A percentile compares a stretch with the other conserved stretches of the same genome.
These are phyloP conservation scores for Lydus trimaculatus DNA, from an alignment of 2,888 invertebrate species.

Conservation along the genomic window DNA sequence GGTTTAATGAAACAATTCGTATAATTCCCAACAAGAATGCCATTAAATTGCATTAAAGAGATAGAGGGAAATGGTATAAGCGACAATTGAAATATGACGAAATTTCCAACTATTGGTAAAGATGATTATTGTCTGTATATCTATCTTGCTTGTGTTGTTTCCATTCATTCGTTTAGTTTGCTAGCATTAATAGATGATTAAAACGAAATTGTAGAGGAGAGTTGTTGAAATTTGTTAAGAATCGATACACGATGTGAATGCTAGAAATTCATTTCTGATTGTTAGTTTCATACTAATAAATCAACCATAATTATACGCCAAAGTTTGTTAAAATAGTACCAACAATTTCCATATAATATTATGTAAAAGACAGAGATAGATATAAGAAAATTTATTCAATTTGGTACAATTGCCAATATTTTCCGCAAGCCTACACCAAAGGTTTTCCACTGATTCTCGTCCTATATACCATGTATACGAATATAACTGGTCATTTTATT, in stretches of 20 bases:
- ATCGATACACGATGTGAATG: constrained; percentile 4
- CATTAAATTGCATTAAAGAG: not conserved
- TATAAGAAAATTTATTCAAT: not conserved
- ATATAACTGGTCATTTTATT: constrained; percentile 4
- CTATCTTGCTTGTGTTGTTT: not conserved
- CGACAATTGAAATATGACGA: not conserved
- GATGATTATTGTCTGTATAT: not conserved
- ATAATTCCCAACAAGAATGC: not conserved
- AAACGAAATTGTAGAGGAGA: not conserved
- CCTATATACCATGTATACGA: not conserved
- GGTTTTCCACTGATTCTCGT: not conserved
- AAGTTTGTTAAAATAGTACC: not conserved
- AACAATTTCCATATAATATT: not conserved
- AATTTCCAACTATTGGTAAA: not conserved
- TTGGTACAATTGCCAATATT: not conserved
- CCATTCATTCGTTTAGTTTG: not conserved
- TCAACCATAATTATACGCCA: not conserved
- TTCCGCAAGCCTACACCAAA: not conserved
- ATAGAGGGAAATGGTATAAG: not conserved
- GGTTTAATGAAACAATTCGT: not conserved
- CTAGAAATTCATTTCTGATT: constrained; percentile 3
- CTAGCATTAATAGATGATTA: not conserved
- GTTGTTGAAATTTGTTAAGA: not conserved
- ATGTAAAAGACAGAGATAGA: not conserved
- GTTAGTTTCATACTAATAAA: constrained; percentile 1